Conservation (phyloP, 2,113 vertebrate genomes). For the Oxygymnocypris stewartii region DNA sequence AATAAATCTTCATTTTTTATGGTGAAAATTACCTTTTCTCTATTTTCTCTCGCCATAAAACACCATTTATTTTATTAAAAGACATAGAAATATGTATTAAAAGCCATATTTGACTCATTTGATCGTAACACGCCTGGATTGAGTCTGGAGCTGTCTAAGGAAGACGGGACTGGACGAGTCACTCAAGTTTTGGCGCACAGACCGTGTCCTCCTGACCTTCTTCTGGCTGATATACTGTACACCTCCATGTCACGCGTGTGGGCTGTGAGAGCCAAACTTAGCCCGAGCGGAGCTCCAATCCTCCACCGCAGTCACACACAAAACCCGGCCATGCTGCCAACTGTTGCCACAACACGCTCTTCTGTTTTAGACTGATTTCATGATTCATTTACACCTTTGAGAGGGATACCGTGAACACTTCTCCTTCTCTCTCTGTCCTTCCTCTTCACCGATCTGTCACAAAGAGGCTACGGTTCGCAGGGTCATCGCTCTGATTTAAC, state of each 20-base stretch:
- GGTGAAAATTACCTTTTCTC: background rate
- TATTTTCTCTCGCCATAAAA: too few species aligned
- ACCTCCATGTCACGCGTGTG: conserved; percentile 49
- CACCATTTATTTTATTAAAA: background rate
- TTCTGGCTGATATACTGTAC: conserved; percentile 14
- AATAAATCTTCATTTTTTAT: background rate
- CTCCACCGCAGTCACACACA: background rate
- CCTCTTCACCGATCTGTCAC: background rate
- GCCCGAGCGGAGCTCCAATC: conserved; percentile 49
- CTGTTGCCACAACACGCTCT: conserved; percentile 14
- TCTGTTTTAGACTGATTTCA: conserved; percentile 6
- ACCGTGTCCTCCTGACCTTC: background rate
- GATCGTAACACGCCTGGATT: background rate
- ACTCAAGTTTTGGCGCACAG: background rate
- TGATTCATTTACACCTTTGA: conserved; percentile 32
- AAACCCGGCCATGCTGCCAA: conserved; percentile 18
- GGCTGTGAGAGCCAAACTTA: conserved; percentile 63
- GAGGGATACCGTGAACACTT: conserved; percentile 9
- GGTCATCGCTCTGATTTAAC: background rate
- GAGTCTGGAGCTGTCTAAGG: background rate
- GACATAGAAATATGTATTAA: too few species aligned
- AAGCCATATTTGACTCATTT: too few species aligned
- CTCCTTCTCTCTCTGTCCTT: background rate
- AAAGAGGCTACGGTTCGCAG: background rate
- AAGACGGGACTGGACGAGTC: background rate